Conservation (phyloP, 2,888 invertebrate species). For the Blera fallax region DNA sequence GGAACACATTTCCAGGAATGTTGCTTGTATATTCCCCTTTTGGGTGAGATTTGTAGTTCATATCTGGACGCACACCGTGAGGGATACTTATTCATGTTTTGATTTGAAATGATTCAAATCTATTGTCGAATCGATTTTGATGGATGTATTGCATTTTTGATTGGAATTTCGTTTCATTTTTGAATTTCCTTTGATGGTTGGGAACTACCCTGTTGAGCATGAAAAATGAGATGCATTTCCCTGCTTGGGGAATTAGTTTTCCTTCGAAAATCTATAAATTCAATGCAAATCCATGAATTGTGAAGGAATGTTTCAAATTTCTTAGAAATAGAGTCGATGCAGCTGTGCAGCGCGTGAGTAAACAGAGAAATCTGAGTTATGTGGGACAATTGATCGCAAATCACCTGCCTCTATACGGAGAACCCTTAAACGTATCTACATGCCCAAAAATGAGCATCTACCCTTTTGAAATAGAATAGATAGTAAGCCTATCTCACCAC, state of each 20-base stretch:
- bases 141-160: slow-evolving; percentile 15
- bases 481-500: no score
- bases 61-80: neutral
- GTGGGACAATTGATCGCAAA: no score
- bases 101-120: neutral
- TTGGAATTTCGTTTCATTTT: neutral
- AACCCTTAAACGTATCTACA: neutral
- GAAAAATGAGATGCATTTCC: slow-evolving; percentile 19
- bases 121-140: neutral
- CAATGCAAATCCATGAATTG: neutral
- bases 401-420: neutral
- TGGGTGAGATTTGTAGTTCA: neutral
- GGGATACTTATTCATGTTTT: neutral
- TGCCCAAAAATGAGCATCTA: no score
- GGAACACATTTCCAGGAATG: slow-evolving; percentile 2
- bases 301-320: neutral
- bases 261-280: neutral
- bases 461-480: no score
- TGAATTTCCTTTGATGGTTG: neutral
- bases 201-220: slow-evolving; percentile 6
- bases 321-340: neutral
- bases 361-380: neutral
- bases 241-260: neutral
- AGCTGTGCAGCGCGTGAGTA: neutral
- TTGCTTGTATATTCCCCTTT: neutral